Percentiles rank a stretch among this genome's conserved stretches.
Evolutionary conservation across 2,888 invertebrate species (phyloP).

Genomic region (Caenorhabditis sp.): DNA sequence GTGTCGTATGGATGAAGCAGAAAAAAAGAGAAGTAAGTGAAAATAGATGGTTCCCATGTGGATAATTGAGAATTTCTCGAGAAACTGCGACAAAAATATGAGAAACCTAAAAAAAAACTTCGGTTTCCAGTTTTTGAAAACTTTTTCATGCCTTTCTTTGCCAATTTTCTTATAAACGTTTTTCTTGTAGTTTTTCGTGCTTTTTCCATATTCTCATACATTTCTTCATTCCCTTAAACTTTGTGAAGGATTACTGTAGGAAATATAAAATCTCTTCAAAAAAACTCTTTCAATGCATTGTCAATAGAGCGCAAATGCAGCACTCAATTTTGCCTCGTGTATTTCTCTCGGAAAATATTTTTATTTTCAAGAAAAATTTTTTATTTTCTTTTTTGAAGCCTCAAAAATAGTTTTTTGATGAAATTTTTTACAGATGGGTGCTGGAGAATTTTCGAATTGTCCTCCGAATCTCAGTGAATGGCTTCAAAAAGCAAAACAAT

Average conservation of each 20-base stretch:
- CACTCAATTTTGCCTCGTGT: no score
- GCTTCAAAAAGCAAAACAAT: neutral
- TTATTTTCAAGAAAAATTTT: neutral
- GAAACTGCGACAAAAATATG: no score
- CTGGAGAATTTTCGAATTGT: neutral
- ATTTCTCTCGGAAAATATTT: neutral
- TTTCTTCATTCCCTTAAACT: no score
- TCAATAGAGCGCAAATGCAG: neutral
- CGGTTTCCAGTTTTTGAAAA: no score
- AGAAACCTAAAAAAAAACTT: no score
- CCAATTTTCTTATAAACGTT: no score
- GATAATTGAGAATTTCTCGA: neutral
- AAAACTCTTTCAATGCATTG: neutral
- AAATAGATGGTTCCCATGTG: slow-evolving; percentile 10
- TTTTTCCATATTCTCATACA: no score
- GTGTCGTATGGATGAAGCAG: neutral
- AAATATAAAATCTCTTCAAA: no score
- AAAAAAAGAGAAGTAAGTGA: slow-evolving; percentile 7
- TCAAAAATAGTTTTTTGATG: no score
- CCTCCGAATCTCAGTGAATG: neutral
- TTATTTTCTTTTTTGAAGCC: neutral
- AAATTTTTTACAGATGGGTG: neutral
- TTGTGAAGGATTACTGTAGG: no score
- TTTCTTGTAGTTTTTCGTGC: no score
- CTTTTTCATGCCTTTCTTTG: no score